Conservation (phyloP, 2,113 vertebrate species). For the Syngnathus typhle region DNA sequence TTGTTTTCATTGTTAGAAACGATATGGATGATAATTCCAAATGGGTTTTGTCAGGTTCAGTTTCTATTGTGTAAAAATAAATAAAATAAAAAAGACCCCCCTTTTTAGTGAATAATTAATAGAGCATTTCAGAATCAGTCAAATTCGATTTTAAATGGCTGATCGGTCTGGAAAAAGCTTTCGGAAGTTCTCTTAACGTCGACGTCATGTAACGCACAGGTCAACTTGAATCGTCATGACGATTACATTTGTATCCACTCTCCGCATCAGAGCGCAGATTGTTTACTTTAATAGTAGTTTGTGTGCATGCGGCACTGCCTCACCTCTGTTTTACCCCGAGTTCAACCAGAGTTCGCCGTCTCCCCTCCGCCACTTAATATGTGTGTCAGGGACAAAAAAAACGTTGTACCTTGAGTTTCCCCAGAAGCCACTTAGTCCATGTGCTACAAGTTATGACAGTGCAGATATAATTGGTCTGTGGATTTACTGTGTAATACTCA, state of each 20-base stretch:
- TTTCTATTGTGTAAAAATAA: not conserved
- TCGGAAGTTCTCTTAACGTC: constrained; percentile 34
- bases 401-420: constrained; percentile 46
- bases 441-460: constrained; percentile 48
- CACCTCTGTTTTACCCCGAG: constrained; percentile 66
- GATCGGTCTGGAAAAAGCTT: constrained; percentile 32
- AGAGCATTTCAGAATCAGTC: constrained; percentile 41
- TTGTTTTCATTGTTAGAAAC: not conserved
- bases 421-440: constrained; percentile 58
- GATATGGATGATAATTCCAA: not conserved
- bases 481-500: not conserved
- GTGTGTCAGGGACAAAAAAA: constrained; percentile 26
- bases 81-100: not conserved
- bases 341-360: constrained; percentile 71
- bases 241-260: not conserved
- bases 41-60: not conserved
- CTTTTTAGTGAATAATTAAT: constrained; percentile 43
- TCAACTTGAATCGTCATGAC: not conserved
- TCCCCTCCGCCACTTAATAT: constrained; percentile 50
- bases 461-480: constrained; percentile 23
- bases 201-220: constrained; percentile 1
- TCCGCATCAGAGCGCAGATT: not conserved
- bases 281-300: constrained; percentile 1
- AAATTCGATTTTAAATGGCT: constrained; percentile 34
- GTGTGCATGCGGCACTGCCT: constrained; percentile 40